Evolutionary conservation across 2,888 invertebrate species (phyloP).

Genomic region (Troides oblongomaculatus): DNA sequence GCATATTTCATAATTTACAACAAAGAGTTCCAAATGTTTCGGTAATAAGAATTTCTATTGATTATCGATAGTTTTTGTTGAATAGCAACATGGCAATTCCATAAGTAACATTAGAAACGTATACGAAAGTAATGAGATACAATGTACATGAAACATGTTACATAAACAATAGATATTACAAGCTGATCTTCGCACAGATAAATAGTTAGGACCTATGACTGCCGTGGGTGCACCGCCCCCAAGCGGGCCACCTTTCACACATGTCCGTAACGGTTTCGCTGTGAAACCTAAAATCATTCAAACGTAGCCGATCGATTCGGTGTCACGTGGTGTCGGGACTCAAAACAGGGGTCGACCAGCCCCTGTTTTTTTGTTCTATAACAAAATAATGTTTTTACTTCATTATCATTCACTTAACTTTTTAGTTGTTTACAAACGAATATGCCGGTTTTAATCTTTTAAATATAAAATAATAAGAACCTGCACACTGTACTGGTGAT

Average conservation of each 20-base stretch:
- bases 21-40: background rate
- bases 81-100: background rate
- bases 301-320: conserved; percentile 44
- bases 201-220: conserved; percentile 26
- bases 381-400: background rate
- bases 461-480: background rate
- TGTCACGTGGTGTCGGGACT: conserved; percentile 55
- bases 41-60: background rate
- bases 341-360: conserved; percentile 29
- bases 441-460: background rate
- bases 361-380: background rate
- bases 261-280: conserved; percentile 7
- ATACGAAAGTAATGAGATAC: conserved; percentile 13
- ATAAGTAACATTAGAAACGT: background rate
- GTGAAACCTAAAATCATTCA: conserved; percentile 40
- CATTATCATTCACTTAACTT: too few relatives aligned
- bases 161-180: conserved; percentile 29
- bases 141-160: conserved; percentile 8
- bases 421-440: background rate
- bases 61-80: background rate
- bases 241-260: conserved; percentile 23
- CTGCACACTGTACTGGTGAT: too few relatives aligned
- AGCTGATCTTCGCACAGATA: conserved; percentile 27
- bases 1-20: too few relatives aligned
- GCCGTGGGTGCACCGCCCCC: conserved; percentile 26